Conservation (phyloP, 2,113 vertebrate genomes). For the Deroptyus accipitrinus region DNA sequence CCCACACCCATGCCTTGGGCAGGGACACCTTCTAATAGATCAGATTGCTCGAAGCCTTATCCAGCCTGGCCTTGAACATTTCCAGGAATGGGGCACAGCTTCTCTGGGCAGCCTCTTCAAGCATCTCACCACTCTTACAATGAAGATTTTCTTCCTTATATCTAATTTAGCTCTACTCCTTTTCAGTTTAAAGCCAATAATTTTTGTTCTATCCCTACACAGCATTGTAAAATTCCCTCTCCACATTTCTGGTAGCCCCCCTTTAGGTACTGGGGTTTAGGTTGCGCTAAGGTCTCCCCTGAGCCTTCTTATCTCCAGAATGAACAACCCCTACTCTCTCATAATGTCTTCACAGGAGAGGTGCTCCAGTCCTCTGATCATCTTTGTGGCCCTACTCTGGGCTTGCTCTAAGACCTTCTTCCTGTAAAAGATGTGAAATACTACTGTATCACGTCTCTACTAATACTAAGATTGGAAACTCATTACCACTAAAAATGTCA, state of each 20-base stretch:
- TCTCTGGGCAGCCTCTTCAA: accelerated
- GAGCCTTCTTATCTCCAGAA: neutral
- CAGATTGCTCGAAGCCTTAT: neutral
- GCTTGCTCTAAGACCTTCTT: neutral
- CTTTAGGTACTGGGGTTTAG: neutral
- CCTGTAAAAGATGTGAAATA: constrained; percentile 53
- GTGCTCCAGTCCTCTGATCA: neutral
- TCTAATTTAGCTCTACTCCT: neutral
- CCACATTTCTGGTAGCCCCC: neutral
- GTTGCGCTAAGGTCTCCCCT: accelerated
- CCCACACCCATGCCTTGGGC: neutral
- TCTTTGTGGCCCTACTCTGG: neutral
- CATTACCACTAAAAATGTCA: constrained; percentile 72
- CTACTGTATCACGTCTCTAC: constrained; percentile 46
- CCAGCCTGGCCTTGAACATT: neutral
- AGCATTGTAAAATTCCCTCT: neutral
- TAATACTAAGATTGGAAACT: constrained; percentile 68
- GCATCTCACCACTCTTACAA: neutral
- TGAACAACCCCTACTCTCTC: neutral
- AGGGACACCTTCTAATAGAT: neutral
- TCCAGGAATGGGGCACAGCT: neutral
- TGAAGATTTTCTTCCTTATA: neutral
- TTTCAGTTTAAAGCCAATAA: neutral
- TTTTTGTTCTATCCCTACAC: neutral
- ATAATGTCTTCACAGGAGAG: neutral